A percentile compares a stretch with the other conserved stretches of the same genome.
phyloP scores from a whole-genome alignment of 2,797 vertebrate genomes.

The Aphelocoma californica region DNA sequence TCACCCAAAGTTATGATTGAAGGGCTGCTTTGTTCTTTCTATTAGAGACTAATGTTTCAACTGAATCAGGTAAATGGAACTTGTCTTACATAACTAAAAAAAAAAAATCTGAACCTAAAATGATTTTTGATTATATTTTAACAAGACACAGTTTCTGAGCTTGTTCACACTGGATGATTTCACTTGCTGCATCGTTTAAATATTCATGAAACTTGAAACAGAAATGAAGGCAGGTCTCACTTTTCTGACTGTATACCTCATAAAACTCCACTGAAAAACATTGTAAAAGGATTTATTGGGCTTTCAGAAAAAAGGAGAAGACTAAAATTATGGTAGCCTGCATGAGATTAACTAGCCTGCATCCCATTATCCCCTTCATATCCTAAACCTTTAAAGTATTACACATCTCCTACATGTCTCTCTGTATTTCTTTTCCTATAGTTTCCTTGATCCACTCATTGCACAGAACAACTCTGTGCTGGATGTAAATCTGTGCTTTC shows the following conservation, averaged over 20 bases:
- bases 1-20: background rate
- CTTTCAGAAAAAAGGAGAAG: background rate
- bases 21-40: background rate
- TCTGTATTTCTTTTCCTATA: background rate
- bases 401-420: background rate
- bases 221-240: conserved; percentile 20
- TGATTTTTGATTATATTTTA: conserved; percentile 34
- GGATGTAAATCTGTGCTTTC: background rate
- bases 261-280: background rate
- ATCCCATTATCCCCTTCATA: background rate
- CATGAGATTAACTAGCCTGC: background rate
- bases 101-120: background rate
- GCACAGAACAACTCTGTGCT: background rate
- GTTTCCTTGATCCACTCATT: background rate
- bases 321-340: background rate
- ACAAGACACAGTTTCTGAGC: background rate
- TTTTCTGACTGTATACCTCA: background rate
- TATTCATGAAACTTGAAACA: conserved; percentile 42
- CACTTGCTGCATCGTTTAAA: conserved; percentile 50
- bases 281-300: background rate
- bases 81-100: background rate
- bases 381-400: background rate
- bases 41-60: background rate
- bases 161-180: conserved; percentile 23
- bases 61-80: background rate